Base-by-base conservation (phyloP, 2,888 invertebrate genomes). In the Xestia ashworthii region DNA sequence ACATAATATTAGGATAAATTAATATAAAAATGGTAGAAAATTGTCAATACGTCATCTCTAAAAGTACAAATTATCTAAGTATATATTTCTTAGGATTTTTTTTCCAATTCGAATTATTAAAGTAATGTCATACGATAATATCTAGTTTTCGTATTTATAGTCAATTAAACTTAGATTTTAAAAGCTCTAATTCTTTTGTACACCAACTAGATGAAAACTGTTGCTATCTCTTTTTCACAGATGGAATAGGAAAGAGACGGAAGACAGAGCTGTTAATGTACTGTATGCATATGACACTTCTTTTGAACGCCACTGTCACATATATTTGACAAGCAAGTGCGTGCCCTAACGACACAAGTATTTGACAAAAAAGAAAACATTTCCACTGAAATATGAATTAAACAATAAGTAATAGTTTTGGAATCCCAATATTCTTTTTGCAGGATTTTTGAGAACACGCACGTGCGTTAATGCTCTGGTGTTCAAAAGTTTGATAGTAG, bases 21-120 rank as follows among this genome's bases (percentile, higher is more conserved):
- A 75, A 46, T 80, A 84, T 68, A 74, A 75, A 74, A 84, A 71
- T 66, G 75, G 82, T 82, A 84, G 81, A 74, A 82, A 82, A 82
- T 84, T 65, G 46, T 71, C 85, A 75, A 84, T 75, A 84, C 68
- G 19, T 19, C 19, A 71, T 55, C 0, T 84, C 75, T 82, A 81
- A 84, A 82, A 82, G 81, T 84, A 82, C 81, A 82, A 72, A 75
- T 55, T 68, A 75, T 80, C 53, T 84, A 65, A 25, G 44, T 65
- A 65, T 44, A 71, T 71, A 53, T 68, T 46, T 81, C 75, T 81
- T 82, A 80, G 71, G 81, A 81, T 78, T 46, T 81, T 67, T 79
- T 50, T 66, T 76, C 69, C 71, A 69, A 81, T 78, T 81, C 71
- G 68, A 80, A 53, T 48, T 12, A 46, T 41, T 66, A 67, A 58